phyloP scores from a whole-genome alignment of 2,888 invertebrate genomes.

The Heliothis peltigera region DNA sequence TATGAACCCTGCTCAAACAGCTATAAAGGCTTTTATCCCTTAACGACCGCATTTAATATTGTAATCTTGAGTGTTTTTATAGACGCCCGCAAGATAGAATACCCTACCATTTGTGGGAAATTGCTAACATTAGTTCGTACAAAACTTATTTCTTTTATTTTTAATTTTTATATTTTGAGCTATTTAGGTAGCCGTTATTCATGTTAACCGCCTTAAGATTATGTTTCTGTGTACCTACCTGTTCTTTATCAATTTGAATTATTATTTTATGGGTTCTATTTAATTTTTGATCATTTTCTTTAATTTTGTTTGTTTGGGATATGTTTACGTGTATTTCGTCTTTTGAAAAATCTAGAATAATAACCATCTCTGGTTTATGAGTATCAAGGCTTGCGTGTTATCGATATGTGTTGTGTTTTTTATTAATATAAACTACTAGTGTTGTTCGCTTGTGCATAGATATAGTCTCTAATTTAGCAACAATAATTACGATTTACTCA shows the following conservation, averaged over 20 bases:
- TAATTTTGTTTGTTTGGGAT: background rate
- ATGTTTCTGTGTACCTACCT: conserved; percentile 30
- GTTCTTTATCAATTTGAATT: conserved; percentile 5
- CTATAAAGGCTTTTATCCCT: conserved; percentile 53
- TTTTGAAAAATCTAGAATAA: too few relatives aligned
- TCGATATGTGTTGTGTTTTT: too few relatives aligned
- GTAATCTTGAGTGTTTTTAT: conserved; percentile 75
- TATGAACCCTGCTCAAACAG: conserved; percentile 28
- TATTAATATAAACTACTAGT: too few relatives aligned
- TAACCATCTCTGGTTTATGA: too few relatives aligned
- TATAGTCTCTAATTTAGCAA: too few relatives aligned
- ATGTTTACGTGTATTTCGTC: too few relatives aligned
- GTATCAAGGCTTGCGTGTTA: too few relatives aligned
- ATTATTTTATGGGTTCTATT: conserved; percentile 5
- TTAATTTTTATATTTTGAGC: conserved; percentile 46
- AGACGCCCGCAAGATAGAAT: conserved; percentile 70
- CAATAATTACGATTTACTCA: too few relatives aligned
- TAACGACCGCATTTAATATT: conserved; percentile 64
- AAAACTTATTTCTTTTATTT: conserved; percentile 61
- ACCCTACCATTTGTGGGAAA: conserved; percentile 70
- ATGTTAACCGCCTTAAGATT: conserved; percentile 35
- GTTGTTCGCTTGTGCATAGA: too few relatives aligned
- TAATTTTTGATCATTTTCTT: background rate
- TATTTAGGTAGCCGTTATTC: conserved; percentile 40
- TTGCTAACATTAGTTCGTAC: conserved; percentile 69